Percentiles rank a stretch among this genome's conserved stretches.
Conservation (phyloP, 2,888 invertebrate genomes). For the Drosophila falleni region DNA sequence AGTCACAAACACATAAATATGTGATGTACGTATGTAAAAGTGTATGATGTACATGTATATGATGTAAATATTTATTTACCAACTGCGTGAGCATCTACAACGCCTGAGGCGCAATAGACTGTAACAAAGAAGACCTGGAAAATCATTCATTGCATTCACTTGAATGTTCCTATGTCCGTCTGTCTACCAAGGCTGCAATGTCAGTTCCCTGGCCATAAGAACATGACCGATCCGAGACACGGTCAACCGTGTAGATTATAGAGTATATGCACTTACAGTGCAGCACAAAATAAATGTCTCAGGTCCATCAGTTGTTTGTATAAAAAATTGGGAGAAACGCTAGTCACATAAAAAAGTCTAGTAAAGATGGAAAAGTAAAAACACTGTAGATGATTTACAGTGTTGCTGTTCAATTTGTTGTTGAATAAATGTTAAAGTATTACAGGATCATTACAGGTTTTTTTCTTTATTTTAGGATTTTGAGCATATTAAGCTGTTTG, state of each 20-base stretch:
- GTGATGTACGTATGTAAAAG: no score
- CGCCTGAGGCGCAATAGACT: constrained; percentile 27
- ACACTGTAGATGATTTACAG: no score
- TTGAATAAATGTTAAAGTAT: no score
- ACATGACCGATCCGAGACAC: constrained; percentile 1
- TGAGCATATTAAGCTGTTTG: background rate
- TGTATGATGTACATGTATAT: background rate
- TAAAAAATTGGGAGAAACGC: no score
- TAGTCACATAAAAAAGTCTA: no score
- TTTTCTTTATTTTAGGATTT: no score
- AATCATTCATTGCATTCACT: constrained; percentile 6
- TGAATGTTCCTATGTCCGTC: constrained; percentile 8
- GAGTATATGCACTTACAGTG: background rate
- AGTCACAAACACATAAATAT: background rate
- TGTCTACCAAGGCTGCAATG: constrained; percentile 7
- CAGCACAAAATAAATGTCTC: background rate
- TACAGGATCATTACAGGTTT: no score
- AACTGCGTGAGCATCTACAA: constrained; percentile 14
- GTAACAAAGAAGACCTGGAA: constrained; percentile 34
- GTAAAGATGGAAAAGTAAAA: no score
- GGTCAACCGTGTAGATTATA: background rate
- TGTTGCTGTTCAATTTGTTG: no score
- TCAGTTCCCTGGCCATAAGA: background rate
- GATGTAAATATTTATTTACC: constrained; percentile 9
- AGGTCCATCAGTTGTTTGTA: no score